Evolutionary conservation across 2,797 vertebrate genomes (phyloP).

Genomic region (Sandelia bainsii): DNA sequence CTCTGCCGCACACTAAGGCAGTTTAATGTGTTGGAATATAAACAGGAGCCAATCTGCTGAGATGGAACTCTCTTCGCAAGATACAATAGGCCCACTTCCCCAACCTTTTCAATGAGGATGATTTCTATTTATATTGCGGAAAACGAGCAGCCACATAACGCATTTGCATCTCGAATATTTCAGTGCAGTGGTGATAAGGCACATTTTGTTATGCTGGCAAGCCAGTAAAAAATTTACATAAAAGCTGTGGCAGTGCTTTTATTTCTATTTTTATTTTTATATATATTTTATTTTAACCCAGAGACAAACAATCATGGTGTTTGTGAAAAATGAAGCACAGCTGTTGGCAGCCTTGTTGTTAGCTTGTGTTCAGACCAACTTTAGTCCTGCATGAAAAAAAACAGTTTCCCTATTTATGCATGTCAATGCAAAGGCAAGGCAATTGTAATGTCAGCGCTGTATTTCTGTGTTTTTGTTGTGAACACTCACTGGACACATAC

Average conservation of each 20-base stretch:
- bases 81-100: conserved; percentile 46
- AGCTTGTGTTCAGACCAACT: not conserved
- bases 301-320: not conserved
- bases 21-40: conserved; percentile 38
- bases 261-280: not conserved
- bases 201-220: conserved; percentile 31
- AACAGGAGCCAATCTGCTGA: conserved; percentile 32
- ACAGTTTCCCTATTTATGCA: not conserved
- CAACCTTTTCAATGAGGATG: conserved; percentile 15
- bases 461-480: too few species aligned
- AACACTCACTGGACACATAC: too few species aligned
- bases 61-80: conserved; percentile 16
- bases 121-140: conserved; percentile 55
- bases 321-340: not conserved
- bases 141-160: conserved; percentile 40
- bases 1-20: conserved; percentile 33
- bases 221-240: not conserved
- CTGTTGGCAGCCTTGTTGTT: not conserved
- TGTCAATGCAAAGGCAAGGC: not conserved
- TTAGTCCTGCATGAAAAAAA: not conserved
- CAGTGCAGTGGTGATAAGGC: conserved; percentile 42
- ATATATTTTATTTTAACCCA: not conserved
- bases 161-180: conserved; percentile 31
- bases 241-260: conserved; percentile 3
- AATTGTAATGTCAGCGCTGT: too few species aligned